Conservation (phyloP, 2,888 invertebrate species). For the Drosophila limbata region DNA sequence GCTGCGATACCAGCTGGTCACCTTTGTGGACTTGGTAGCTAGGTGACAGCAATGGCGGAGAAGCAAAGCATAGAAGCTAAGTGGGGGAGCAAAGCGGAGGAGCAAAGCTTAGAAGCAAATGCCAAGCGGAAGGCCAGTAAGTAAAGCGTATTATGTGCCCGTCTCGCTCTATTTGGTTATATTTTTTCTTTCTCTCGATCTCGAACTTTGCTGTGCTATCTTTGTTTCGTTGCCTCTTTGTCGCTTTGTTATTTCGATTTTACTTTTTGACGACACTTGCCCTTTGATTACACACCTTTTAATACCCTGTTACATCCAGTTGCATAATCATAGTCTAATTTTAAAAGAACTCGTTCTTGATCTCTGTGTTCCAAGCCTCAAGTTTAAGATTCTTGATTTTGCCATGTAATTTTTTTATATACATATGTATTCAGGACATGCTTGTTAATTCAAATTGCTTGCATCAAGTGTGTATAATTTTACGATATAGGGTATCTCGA, state of each 20-base stretch:
- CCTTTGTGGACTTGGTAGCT: slow-evolving; percentile 54
- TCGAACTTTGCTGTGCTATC: slow-evolving; percentile 24
- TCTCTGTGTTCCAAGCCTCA: no score
- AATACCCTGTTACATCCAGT: slow-evolving; percentile 1
- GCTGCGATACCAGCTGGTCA: slow-evolving; percentile 39
- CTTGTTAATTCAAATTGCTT: no score
- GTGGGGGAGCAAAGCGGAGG: slow-evolving; percentile 19
- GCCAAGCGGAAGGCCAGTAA: slow-evolving; percentile 32
- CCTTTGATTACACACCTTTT: slow-evolving; percentile 71
- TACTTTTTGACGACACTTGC: slow-evolving; percentile 66
- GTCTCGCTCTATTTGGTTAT: slow-evolving; percentile 2
- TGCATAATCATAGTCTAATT: not conserved
- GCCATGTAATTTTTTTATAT: no score
- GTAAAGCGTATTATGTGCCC: slow-evolving; percentile 68
- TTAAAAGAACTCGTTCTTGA: no score
- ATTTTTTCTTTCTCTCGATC: slow-evolving; percentile 11
- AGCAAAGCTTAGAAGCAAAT: slow-evolving; percentile 30
- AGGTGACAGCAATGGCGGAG: slow-evolving; percentile 47
- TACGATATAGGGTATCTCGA: not conserved
- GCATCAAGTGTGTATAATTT: no score
- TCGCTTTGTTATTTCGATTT: slow-evolving; percentile 74
- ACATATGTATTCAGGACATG: no score
- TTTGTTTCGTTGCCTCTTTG: slow-evolving; percentile 51
- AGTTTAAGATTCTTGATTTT: no score
- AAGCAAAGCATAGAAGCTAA: slow-evolving; percentile 30